A percentile compares a stretch with the other conserved stretches of the same genome.
Conservation (phyloP, 2,113 vertebrate genomes). For the Ceyx margarethae region DNA sequence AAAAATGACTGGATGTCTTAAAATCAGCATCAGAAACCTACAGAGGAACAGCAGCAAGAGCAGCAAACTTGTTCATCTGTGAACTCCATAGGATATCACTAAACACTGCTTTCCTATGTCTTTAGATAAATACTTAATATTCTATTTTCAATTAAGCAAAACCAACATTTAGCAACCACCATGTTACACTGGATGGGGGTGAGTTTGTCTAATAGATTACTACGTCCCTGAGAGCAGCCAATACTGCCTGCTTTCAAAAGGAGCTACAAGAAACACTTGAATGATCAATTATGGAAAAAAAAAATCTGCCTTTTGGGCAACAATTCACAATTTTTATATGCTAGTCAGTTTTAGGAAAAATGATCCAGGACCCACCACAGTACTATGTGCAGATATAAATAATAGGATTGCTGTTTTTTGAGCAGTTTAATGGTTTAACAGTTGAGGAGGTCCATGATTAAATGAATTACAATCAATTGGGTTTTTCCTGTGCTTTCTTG, state of each 20-base stretch:
- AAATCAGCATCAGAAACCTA: background rate
- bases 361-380: background rate
- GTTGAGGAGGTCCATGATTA: background rate
- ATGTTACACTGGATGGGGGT: background rate
- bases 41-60: background rate
- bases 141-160: background rate
- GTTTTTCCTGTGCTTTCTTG: background rate
- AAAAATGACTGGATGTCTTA: constrained; percentile 23
- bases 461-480: background rate
- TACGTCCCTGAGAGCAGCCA: constrained; percentile 39
- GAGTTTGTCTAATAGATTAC: constrained; percentile 38
- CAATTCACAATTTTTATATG: constrained; percentile 7
- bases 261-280: constrained; percentile 6
- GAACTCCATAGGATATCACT: background rate
- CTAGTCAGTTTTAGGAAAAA: background rate
- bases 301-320: constrained; percentile 32
- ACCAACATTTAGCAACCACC: background rate
- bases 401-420: background rate
- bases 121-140: constrained; percentile 33
- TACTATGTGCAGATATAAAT: background rate
- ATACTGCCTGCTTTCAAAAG: constrained; percentile 6
- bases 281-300: constrained; percentile 34
- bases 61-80: background rate
- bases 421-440: background rate
- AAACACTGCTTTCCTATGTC: background rate